These are phyloP conservation scores for Beris chalybata DNA, from an alignment of 2,888 invertebrate species.

Conservation along the genomic window DNA sequence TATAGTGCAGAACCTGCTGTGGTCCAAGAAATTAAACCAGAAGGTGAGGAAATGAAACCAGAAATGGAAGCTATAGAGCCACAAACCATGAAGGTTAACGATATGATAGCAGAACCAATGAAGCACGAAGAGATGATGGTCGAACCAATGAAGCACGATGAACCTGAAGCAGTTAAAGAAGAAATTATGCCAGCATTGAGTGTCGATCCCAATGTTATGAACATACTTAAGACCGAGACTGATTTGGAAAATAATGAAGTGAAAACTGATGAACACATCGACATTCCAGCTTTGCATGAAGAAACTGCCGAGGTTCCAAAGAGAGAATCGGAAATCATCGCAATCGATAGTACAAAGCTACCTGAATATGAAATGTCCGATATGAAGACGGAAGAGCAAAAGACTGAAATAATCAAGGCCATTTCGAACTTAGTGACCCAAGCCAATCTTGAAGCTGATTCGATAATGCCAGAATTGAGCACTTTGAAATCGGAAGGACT, in stretches of 20 bases:
- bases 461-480: not conserved
- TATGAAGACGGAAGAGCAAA: slow-evolving; percentile 22
- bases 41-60: not conserved
- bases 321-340: not conserved
- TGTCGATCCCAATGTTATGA: too few species aligned
- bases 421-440: slow-evolving; percentile 14
- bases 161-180: not conserved
- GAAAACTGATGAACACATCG: too few species aligned
- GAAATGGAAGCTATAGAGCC: not conserved
- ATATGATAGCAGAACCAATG: not conserved
- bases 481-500: too few species aligned
- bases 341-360: not conserved
- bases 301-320: too few species aligned
- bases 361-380: not conserved
- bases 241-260: too few species aligned
- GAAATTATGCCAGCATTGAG: not conserved
- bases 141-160: not conserved
- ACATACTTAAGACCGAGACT: too few species aligned
- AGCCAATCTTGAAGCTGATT: slow-evolving; percentile 4
- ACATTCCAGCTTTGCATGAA: too few species aligned
- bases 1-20: not conserved
- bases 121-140: not conserved
- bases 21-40: slow-evolving; percentile 10
- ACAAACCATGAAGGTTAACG: not conserved
- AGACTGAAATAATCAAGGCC: slow-evolving; percentile 12